These are phyloP conservation scores for Solea senegalensis DNA, from an alignment of 2,113 vertebrate species.

Conservation along the genomic window DNA sequence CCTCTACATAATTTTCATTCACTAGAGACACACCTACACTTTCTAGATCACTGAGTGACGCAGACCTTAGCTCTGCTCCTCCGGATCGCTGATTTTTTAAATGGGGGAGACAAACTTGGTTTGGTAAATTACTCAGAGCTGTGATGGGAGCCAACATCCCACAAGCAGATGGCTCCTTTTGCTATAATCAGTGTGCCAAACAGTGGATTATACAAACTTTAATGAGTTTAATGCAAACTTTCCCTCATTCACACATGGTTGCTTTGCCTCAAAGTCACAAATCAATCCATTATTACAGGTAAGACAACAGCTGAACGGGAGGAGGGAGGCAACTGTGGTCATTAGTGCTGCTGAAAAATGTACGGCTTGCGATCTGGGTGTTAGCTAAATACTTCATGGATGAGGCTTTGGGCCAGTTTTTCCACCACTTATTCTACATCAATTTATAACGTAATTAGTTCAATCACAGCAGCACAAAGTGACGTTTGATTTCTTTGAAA, in stretches of 20 bases:
- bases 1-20: slow-evolving; percentile 60
- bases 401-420: too few relatives aligned
- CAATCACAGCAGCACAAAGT: too few relatives aligned
- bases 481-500: too few relatives aligned
- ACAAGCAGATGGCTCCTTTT: slow-evolving; percentile 81
- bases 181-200: slow-evolving; percentile 76
- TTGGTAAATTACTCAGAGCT: slow-evolving; percentile 74
- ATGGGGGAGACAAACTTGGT: slow-evolving; percentile 73
- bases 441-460: too few relatives aligned
- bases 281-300: slow-evolving; percentile 77
- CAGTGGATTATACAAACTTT: slow-evolving; percentile 80
- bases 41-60: slow-evolving; percentile 45
- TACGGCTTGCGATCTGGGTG: slow-evolving; percentile 43
- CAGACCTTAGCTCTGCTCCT: slow-evolving; percentile 28
- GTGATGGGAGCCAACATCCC: slow-evolving; percentile 69
- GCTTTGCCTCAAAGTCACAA: slow-evolving; percentile 68
- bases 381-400: slow-evolving; percentile 25
- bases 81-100: slow-evolving; percentile 58
- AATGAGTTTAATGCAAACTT: slow-evolving; percentile 82
- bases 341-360: slow-evolving; percentile 74
- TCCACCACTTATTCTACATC: too few relatives aligned
- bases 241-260: slow-evolving; percentile 59
- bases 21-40: slow-evolving; percentile 59
- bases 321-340: slow-evolving; percentile 66
- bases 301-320: slow-evolving; percentile 68